Percentiles rank a stretch among this genome's conserved stretches.
Evolutionary conservation across 2,113 vertebrate genomes (phyloP).

Genomic region (Leucoraja erinaceus): DNA sequence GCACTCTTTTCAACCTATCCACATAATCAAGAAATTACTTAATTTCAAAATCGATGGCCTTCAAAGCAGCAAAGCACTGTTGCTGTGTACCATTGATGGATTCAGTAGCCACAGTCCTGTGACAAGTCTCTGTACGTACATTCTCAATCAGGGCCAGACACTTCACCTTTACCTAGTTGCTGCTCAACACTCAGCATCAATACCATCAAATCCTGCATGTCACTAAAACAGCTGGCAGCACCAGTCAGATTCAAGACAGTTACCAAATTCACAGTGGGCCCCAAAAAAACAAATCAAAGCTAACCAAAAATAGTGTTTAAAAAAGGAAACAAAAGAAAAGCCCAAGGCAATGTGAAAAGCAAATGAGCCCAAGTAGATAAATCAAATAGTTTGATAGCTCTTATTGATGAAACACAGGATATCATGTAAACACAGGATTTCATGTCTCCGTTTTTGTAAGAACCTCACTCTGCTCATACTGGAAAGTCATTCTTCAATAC

Average conservation of each 20-base stretch:
- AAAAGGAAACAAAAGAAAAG: neutral
- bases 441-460: no score
- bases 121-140: neutral
- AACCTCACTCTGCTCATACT: no score
- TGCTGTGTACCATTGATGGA: no score
- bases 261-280: neutral
- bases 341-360: neutral
- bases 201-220: neutral
- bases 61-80: no score
- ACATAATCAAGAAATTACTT: no score
- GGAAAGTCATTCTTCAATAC: no score
- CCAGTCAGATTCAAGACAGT: neutral
- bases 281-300: neutral
- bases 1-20: no score
- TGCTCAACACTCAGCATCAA: neutral
- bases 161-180: neutral
- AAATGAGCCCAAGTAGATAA: no score
- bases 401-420: neutral
- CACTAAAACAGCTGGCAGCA: neutral
- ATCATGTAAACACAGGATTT: no score
- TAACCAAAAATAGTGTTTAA: neutral
- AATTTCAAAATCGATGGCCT: no score
- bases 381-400: neutral
- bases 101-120: neutral
- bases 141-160: neutral